A percentile compares a stretch with the other conserved stretches of the same genome.
These are phyloP conservation scores for Ormyrus thymus DNA, from an alignment of 2,888 invertebrate genomes.

Conservation along the genomic window DNA sequence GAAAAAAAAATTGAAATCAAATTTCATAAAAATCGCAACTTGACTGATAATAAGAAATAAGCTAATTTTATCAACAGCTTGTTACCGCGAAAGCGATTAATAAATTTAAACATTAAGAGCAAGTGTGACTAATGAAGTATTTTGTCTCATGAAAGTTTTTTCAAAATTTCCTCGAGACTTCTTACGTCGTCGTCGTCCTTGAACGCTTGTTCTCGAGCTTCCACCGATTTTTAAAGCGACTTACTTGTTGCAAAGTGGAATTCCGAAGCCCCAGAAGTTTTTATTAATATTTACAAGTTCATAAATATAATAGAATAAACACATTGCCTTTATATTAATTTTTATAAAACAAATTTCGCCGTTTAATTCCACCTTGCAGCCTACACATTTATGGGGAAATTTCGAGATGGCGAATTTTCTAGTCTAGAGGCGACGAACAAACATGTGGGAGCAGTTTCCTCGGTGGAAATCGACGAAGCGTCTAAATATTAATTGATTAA, in stretches of 20 bases:
- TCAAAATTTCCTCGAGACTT: conserved; percentile 42
- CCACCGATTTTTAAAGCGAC: conserved; percentile 52
- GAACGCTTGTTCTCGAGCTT: conserved; percentile 55
- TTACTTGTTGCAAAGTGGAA: conserved; percentile 47
- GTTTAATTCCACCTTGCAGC: conserved; percentile 42
- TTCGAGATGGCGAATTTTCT: conserved; percentile 56
- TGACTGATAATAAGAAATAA: conserved; percentile 51
- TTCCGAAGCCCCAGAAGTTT: conserved; percentile 12
- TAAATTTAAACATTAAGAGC: conserved; percentile 49
- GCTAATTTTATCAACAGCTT: conserved; percentile 41
- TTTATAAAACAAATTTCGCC: conserved; percentile 4
- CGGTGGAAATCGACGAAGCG: conserved; percentile 52
- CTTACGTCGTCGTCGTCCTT: conserved; percentile 52
- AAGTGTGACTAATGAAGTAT: conserved; percentile 50
- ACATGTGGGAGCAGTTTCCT: conserved; percentile 49
- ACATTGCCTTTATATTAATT: conserved; percentile 9
- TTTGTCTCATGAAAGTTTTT: conserved; percentile 44
- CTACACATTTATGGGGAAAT: conserved; percentile 37
- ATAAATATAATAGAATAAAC: not conserved
- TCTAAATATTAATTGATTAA: conserved; percentile 53
- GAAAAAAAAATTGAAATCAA: conserved; percentile 36
- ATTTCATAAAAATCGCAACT: conserved; percentile 45
- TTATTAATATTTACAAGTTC: conserved; percentile 26
- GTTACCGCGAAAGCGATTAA: conserved; percentile 31
- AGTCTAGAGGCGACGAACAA: conserved; percentile 57